phyloP scores from a whole-genome alignment of 2,888 invertebrate genomes.

The Agrochola macilenta region DNA sequence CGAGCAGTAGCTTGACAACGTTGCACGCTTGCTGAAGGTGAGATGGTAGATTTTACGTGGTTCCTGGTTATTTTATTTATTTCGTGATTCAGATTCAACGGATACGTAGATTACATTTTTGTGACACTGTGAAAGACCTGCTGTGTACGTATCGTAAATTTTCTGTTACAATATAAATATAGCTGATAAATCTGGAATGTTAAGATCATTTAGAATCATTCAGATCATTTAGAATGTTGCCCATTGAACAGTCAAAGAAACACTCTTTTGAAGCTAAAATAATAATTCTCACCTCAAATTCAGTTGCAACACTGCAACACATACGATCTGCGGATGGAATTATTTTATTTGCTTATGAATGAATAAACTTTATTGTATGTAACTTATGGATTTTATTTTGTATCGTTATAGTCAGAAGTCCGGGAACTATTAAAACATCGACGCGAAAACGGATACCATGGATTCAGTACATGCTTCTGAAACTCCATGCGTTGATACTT shows the following conservation, averaged over 20 bases:
- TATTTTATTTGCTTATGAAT: too few relatives aligned
- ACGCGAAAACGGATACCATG: too few relatives aligned
- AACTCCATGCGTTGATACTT: too few relatives aligned
- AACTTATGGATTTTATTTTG: too few relatives aligned
- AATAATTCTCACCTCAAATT: not conserved
- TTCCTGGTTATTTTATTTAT: slow-evolving; percentile 4
- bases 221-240: too few relatives aligned
- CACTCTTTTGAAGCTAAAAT: too few relatives aligned
- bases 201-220: too few relatives aligned
- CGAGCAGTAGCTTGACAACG: slow-evolving; percentile 5
- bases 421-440: too few relatives aligned
- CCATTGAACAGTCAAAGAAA: too few relatives aligned
- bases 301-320: not conserved
- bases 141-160: not conserved
- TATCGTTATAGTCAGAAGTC: too few relatives aligned
- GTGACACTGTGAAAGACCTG: not conserved
- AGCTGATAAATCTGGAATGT: not conserved
- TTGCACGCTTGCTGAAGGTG: slow-evolving; percentile 24
- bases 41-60: slow-evolving; percentile 2
- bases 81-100: not conserved
- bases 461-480: too few relatives aligned
- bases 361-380: too few relatives aligned
- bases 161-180: not conserved
- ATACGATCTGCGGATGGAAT: not conserved
- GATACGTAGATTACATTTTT: not conserved